Conservation (phyloP, 2,888 invertebrate genomes). For the Auanema freiburgensis region DNA sequence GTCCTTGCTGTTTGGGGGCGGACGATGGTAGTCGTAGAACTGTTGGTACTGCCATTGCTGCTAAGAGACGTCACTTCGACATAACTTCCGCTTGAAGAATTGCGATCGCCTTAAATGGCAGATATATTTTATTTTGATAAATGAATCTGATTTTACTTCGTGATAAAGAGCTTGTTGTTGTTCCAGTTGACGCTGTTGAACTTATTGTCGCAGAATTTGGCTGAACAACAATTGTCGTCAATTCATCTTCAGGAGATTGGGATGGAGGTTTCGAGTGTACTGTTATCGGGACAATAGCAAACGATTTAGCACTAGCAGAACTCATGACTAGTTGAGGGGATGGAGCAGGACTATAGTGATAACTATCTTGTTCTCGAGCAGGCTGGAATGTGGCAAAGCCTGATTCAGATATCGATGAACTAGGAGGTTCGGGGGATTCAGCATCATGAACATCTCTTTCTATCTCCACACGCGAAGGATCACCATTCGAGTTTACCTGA, state of each 20-base stretch:
- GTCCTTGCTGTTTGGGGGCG: conserved; percentile 14
- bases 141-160: background rate
- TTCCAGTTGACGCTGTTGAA: background rate
- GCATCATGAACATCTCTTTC: conserved; percentile 12
- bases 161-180: background rate
- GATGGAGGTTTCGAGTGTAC: conserved; percentile 36
- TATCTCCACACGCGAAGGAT: background rate
- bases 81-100: background rate
- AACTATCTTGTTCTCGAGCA: conserved; percentile 29
- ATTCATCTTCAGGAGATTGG: background rate
- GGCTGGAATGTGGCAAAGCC: conserved; percentile 33
- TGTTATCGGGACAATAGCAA: conserved; percentile 54
- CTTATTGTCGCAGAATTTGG: background rate
- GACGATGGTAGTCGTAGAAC: background rate
- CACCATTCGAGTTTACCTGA: background rate
- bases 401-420: conserved; percentile 20
- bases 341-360: background rate
- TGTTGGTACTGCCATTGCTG: background rate
- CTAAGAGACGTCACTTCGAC: background rate
- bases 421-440: conserved; percentile 17
- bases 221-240: background rate
- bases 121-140: background rate
- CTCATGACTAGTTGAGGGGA: conserved; percentile 36
- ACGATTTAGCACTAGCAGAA: conserved; percentile 41
- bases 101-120: background rate